These are phyloP conservation scores for Enteromius fasciolatus DNA, from an alignment of 2,797 vertebrate genomes.

Conservation along the genomic window DNA sequence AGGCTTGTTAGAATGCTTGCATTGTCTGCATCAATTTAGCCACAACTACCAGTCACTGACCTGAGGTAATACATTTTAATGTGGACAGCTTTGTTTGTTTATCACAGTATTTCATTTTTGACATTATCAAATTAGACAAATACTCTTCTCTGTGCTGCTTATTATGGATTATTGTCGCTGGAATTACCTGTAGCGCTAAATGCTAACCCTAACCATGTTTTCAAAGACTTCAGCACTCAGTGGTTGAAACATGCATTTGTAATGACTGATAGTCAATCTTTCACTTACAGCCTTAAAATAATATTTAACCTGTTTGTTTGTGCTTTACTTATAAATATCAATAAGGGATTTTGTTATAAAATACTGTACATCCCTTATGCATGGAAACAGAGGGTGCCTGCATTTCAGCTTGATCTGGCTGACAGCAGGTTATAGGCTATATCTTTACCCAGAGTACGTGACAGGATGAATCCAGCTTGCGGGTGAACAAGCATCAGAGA, in stretches of 20 bases:
- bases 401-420: background rate
- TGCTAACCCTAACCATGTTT: background rate
- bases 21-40: background rate
- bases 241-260: background rate
- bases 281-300: background rate
- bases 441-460: conserved; percentile 12
- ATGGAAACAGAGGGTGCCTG: background rate
- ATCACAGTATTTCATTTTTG: background rate
- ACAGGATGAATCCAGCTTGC: background rate
- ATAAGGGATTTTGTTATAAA: background rate
- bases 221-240: background rate
- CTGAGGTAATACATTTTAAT: background rate
- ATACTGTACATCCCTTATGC: background rate
- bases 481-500: background rate
- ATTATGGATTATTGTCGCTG: background rate
- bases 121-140: no score
- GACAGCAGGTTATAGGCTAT: background rate
- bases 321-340: background rate
- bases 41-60: background rate
- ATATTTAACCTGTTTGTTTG: background rate
- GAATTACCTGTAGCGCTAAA: background rate
- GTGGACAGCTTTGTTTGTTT: background rate
- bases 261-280: background rate
- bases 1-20: background rate
- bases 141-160: no score